Evolutionary conservation across 2,888 invertebrate genomes (phyloP), one percentile per base, ranked within the genome.

Genomic region (Scelioninae gen. 2): DNA sequence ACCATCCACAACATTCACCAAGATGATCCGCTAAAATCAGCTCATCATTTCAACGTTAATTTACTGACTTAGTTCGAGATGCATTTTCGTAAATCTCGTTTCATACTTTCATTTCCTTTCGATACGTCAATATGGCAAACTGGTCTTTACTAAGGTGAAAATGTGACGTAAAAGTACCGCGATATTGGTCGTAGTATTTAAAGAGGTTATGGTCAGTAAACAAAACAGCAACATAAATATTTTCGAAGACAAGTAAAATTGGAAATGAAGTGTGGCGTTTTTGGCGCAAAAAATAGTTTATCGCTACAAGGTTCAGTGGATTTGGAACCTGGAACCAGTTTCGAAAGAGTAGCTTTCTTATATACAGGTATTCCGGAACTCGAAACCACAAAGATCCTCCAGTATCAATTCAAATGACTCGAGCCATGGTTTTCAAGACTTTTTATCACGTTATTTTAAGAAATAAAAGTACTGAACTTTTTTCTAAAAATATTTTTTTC

Each of bases 351-450:
- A 39, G 28, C 33, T 43, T n/a, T n/a, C n/a, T n/a, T n/a, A n/a
- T n/a, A n/a, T n/a, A 25, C 64, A 16, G 71, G 71, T 52, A 50
- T 70, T 52, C 22, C 50, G 58, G 50, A 64, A 71, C 52, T 18
- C 52, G 48, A 64, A 63, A 63, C 70, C 48, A 35, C 50, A 31
- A 9, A 39, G 11, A 39, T 37, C 53, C 69, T 35, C 31, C 35
- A 61, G 48, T 57, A 65, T 65, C 48, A 18, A 35, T 41, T 11
- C 2, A 28, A 28, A 35, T 53, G 41, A 61, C 28, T 31, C 28
- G 45, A 35, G 15, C 37, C 11, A 61, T 61, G 15, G 39, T 55
- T 60, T 28, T 19, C 22, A 45, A 60, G 50, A 57, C 41, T 43
- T 33, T 63, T 39, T 39, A 9, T 31, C 2, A 31, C 4, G 3